Percentiles rank a stretch among this genome's conserved stretches.
phyloP scores from a whole-genome alignment of 2,797 vertebrate genomes.

The Falco columbarius region DNA sequence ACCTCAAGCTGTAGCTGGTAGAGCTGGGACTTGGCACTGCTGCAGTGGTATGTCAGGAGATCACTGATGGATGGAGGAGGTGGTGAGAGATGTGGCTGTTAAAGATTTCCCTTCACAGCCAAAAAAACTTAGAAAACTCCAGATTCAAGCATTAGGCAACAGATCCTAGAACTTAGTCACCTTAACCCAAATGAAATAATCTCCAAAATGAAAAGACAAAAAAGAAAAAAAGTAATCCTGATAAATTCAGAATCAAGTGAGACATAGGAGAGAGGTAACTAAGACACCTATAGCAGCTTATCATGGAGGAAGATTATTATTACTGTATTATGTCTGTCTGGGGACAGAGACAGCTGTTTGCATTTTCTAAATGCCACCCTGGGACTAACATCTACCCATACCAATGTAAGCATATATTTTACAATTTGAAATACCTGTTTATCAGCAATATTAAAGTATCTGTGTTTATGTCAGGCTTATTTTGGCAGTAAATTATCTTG shows the following conservation, averaged over 20 bases:
- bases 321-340: conserved; percentile 8
- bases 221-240: neutral
- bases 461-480: neutral
- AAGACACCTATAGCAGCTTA: conserved; percentile 44
- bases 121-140: neutral
- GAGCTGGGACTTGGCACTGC: neutral
- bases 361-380: neutral
- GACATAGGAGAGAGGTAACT: neutral
- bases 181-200: neutral
- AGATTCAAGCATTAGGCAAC: neutral
- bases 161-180: neutral
- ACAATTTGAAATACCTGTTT: conserved; percentile 31
- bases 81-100: neutral
- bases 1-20: neutral
- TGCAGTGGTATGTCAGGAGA: neutral
- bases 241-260: neutral
- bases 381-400: conserved; percentile 47
- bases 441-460: neutral
- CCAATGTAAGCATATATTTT: conserved; percentile 12
- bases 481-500: neutral
- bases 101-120: neutral
- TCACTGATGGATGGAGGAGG: neutral
- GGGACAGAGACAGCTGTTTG: conserved; percentile 56
- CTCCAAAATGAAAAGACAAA: neutral
- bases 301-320: conserved; percentile 65